A percentile compares a stretch with the other conserved stretches of the same genome.
phyloP scores from a whole-genome alignment of 2,113 vertebrate species.

The Sclerurus mexicanus region DNA sequence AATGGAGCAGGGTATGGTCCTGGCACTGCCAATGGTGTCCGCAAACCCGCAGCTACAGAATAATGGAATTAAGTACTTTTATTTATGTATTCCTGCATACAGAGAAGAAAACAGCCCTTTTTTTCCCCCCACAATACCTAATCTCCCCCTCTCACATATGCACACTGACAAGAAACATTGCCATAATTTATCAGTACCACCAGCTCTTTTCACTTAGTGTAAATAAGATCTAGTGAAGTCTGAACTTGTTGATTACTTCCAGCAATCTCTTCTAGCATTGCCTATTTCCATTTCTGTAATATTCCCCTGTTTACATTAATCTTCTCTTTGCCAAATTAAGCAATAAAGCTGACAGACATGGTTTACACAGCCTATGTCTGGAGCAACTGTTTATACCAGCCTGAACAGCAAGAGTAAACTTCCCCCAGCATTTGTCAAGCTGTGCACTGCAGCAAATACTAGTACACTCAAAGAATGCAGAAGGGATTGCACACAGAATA shows the following conservation, averaged over 20 bases:
- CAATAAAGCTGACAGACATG: conserved; percentile 26
- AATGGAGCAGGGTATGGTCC: conserved; percentile 89
- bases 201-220: background rate
- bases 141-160: background rate
- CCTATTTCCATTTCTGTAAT: conserved; percentile 16
- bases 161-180: background rate
- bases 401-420: conserved; percentile 24
- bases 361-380: conserved; percentile 40
- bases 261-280: background rate
- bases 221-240: background rate
- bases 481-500: conserved; percentile 27
- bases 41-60: conserved; percentile 84
- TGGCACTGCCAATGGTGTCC: conserved; percentile 89
- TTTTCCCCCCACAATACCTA: background rate
- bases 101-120: background rate
- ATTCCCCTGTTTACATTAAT: conserved; percentile 22
- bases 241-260: background rate
- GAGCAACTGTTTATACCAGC: conserved; percentile 13
- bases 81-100: background rate
- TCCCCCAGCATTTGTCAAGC: background rate
- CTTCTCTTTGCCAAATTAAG: conserved; percentile 42
- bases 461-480: conserved; percentile 10
- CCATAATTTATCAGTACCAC: background rate
- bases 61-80: background rate
- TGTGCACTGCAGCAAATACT: conserved; percentile 32